Base-by-base conservation (phyloP, 2,888 invertebrate genomes). In the Calameuta pallipes region DNA sequence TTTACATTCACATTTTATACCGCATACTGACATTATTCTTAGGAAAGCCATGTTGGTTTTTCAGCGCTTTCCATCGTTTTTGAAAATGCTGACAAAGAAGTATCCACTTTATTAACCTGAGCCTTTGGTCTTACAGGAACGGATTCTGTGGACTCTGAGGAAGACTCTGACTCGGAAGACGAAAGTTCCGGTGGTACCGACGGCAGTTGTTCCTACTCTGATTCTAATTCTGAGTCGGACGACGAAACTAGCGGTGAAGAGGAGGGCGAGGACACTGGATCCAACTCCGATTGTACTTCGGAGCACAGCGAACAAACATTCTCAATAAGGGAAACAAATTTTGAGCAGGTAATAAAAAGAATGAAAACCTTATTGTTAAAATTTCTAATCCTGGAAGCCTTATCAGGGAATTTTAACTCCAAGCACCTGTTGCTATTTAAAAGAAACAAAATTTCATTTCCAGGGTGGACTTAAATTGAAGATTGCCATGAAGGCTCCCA, bases 391-490 rank as follows among this genome's bases (percentile, higher is more conserved):
- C 6, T 23, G 9, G 0, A 56, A 1, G 9, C 23, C 23, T 23
- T 23, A 56, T 56, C 23, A 56, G 23, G 23, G 9, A 23, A 56
- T 9, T 23, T 23, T 9, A 9, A 9, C 23, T 23, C 2, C 23
- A 9, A 56, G 56, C 56, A 23, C 56, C 23, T 23, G 56, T 56
- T 23, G 23, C 56, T 56, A 15, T 56, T 56, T 56, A 56, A 56
- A 23, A 56, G 56, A 56, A 23, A 56, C 56, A 56, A 56, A 56
- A 56, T 15, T 56, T 2, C 2, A 9, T 75, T 85, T 84, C 2
- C 83, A 92, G 92, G 93, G 92, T 79, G 92, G 92, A 71, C 88
- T 93, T 69, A 93, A 93, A 86, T 85, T 93, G 80, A 93, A 93
- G 85, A 92, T 93, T 82, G 92, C 92, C 76, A 90, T 92, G 89